Evolutionary conservation across 2,113 vertebrate species (phyloP).

Genomic region (Thunnus maccoyii): DNA sequence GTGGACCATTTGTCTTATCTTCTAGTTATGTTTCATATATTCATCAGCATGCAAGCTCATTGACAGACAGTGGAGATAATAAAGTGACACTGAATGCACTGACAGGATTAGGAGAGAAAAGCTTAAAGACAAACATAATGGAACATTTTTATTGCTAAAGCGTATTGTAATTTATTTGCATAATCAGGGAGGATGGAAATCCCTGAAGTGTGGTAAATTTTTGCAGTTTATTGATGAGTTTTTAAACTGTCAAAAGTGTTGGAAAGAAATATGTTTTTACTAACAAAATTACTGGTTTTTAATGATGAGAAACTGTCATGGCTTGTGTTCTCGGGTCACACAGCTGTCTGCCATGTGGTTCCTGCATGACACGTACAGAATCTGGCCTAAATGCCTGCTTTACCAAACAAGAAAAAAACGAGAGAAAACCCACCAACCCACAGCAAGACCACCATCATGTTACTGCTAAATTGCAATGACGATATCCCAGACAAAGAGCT

Average conservation of each 20-base stretch:
- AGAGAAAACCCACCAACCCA: constrained; percentile 46
- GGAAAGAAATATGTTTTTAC: constrained; percentile 20
- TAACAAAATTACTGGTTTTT: constrained; percentile 12
- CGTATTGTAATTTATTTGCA: neutral
- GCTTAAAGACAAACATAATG: neutral
- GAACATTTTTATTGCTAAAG: constrained; percentile 8
- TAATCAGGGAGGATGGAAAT: neutral
- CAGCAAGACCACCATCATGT: constrained; percentile 53
- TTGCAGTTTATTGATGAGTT: neutral
- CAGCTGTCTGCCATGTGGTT: constrained; percentile 59
- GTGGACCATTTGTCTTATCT: too few species aligned
- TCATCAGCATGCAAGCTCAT: too few species aligned
- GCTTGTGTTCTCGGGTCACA: constrained; percentile 4
- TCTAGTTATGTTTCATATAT: too few species aligned
- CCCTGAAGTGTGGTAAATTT: constrained; percentile 5
- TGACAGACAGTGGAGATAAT: too few species aligned
- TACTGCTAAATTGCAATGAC: constrained; percentile 13
- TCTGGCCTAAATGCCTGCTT: neutral
- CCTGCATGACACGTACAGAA: neutral
- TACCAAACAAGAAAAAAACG: constrained; percentile 4
- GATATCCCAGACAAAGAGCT: neutral
- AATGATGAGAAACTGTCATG: constrained; percentile 31
- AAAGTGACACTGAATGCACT: neutral
- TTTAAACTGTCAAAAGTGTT: neutral
- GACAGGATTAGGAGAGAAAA: neutral